These are phyloP conservation scores for Taenioides sp. DNA, from an alignment of 2,797 vertebrate genomes.

Conservation along the genomic window DNA sequence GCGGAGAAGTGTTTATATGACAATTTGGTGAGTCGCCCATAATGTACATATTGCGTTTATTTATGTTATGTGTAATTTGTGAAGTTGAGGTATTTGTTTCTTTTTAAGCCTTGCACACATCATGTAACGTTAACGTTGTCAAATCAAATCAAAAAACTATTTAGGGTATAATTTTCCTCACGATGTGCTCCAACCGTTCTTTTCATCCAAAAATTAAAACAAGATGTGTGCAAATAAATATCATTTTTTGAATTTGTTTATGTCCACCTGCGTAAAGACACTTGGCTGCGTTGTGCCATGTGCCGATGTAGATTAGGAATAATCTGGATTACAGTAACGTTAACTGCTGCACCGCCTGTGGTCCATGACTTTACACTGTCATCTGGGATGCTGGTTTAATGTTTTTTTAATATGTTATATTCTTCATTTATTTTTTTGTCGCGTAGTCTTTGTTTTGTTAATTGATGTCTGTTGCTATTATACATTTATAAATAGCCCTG, in stretches of 20 bases:
- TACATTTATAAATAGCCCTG: no score
- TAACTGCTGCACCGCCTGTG: slow-evolving; percentile 1
- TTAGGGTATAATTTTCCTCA: no score
- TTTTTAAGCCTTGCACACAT: background rate
- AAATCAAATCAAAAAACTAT: no score
- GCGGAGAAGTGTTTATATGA: background rate
- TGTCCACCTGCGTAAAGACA: no score
- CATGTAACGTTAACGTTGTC: background rate
- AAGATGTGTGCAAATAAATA: background rate
- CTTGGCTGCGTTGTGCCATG: slow-evolving; percentile 12
- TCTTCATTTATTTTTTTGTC: no score
- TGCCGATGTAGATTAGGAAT: slow-evolving; percentile 37
- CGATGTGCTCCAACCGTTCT: no score
- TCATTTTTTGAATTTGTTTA: background rate
- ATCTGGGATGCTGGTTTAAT: background rate
- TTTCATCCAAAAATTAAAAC: background rate
- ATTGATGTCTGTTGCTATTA: no score
- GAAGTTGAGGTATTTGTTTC: background rate
- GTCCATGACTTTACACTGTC: background rate
- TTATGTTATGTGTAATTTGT: background rate
- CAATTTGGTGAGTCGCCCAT: background rate
- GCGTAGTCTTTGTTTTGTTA: no score
- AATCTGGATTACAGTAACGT: slow-evolving; percentile 53
- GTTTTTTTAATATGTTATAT: no score
- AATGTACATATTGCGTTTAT: background rate